A percentile compares a stretch with the other conserved stretches of the same genome.
Evolutionary conservation across 2,888 invertebrate species (phyloP).

Genomic region (Timema cristinae): DNA sequence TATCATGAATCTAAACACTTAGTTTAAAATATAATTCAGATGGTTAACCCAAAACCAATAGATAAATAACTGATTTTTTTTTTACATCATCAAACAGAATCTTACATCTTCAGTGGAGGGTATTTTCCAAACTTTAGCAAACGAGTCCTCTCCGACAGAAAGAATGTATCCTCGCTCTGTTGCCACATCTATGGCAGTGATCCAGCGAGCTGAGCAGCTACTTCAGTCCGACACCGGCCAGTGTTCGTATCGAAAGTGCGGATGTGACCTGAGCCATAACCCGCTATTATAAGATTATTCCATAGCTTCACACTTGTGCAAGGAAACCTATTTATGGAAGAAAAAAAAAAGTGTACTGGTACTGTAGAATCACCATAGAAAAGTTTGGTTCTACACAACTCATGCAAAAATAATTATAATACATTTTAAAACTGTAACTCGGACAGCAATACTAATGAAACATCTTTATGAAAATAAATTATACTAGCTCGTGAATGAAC

Average conservation of each 20-base stretch:
- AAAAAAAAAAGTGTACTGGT: not conserved
- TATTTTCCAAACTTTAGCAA: constrained; percentile 38
- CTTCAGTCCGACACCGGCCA: constrained; percentile 34
- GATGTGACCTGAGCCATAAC: constrained; percentile 39
- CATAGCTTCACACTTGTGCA: constrained; percentile 36
- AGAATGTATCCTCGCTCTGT: constrained; percentile 33
- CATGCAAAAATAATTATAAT: too few relatives aligned
- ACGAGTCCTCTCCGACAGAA: constrained; percentile 39
- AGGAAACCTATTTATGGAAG: constrained; percentile 32
- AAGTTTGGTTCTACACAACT: too few relatives aligned
- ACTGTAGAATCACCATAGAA: too few relatives aligned
- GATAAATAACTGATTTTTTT: not conserved
- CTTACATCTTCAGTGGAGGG: too few relatives aligned
- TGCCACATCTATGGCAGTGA: constrained; percentile 38
- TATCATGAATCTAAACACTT: too few relatives aligned
- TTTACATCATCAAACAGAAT: not conserved
- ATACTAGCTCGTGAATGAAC: too few relatives aligned
- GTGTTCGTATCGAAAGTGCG: constrained; percentile 34
- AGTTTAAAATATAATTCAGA: too few relatives aligned
- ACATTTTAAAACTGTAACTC: too few relatives aligned
- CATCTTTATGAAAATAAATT: too few relatives aligned
- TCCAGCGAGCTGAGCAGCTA: constrained; percentile 39
- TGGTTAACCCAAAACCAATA: too few relatives aligned
- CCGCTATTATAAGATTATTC: constrained; percentile 35
- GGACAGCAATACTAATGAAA: too few relatives aligned